These are phyloP conservation scores for Rhyacichthys aspro DNA, from an alignment of 2,797 vertebrate genomes.

Conservation along the genomic window DNA sequence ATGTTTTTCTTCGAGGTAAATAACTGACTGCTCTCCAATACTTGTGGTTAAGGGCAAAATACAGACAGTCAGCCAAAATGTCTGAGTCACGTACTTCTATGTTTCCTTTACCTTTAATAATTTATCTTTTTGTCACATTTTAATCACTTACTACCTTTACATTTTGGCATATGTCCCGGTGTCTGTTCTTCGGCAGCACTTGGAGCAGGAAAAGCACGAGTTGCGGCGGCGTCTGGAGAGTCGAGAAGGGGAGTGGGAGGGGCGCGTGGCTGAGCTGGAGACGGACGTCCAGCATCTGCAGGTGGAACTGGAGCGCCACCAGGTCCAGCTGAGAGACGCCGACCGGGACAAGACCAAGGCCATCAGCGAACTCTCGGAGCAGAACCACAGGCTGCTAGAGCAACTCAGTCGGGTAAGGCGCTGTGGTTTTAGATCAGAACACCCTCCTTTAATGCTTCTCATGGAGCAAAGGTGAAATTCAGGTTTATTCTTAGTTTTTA, in stretches of 20 bases:
- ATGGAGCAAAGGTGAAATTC: too few species aligned
- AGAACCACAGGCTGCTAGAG: constrained; percentile 97
- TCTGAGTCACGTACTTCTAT: not conserved
- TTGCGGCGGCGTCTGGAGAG: constrained; percentile 90
- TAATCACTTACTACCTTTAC: too few species aligned
- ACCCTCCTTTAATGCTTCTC: too few species aligned
- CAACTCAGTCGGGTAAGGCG: constrained; percentile 95
- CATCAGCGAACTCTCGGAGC: constrained; percentile 93
- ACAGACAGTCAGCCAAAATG: too few species aligned
- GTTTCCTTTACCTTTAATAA: not conserved
- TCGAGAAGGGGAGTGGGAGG: constrained; percentile 96
- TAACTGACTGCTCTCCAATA: too few species aligned
- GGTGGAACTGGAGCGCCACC: constrained; percentile 92
- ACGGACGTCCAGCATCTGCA: constrained; percentile 94
- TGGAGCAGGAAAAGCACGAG: constrained; percentile 98
- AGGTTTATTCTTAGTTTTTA: too few species aligned
- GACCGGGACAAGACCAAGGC: constrained; percentile 91
- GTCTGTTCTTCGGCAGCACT: constrained; percentile 80
- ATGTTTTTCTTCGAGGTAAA: too few species aligned
- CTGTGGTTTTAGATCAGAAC: too few species aligned
- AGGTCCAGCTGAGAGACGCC: constrained; percentile 90
- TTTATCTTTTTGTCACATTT: not conserved
- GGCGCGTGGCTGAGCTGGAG: constrained; percentile 94
- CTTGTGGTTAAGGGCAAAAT: too few species aligned
- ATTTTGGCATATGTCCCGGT: not conserved